Conservation (phyloP, 2,797 vertebrate genomes). For the Amblyopsis hoosieri region DNA sequence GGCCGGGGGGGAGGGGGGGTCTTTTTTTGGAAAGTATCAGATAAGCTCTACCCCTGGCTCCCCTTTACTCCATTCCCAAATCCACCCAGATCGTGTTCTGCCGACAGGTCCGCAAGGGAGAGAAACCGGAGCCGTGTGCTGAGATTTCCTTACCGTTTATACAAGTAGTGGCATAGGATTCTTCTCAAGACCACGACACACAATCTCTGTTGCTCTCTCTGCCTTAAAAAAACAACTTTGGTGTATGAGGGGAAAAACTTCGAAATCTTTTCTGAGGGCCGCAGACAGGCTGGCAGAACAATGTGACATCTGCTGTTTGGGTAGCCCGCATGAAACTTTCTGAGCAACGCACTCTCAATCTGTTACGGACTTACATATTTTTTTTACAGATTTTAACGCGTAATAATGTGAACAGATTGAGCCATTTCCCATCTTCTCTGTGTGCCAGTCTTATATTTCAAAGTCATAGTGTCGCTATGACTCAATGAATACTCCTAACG, state of each 20-base stretch:
- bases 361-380: neutral
- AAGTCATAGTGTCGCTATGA: no score
- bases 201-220: conserved; percentile 88
- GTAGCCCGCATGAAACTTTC: neutral
- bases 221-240: conserved; percentile 70
- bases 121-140: conserved; percentile 85
- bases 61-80: conserved; percentile 87
- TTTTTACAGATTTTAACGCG: neutral
- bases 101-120: conserved; percentile 92
- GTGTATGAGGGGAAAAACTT: conserved; percentile 68
- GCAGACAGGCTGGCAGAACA: neutral
- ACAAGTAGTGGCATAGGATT: conserved; percentile 93
- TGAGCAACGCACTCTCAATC: neutral
- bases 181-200: conserved; percentile 92
- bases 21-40: conserved; percentile 91
- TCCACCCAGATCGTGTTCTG: conserved; percentile 93
- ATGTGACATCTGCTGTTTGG: conserved; percentile 1
- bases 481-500: no score
- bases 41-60: conserved; percentile 82
- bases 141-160: conserved; percentile 95
- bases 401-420: conserved; percentile 17
- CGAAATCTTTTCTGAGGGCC: conserved; percentile 13
- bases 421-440: conserved; percentile 27
- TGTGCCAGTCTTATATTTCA: neutral
- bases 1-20: conserved; percentile 57